Conservation (phyloP, 2,888 invertebrate species). For the Machimus rusticus region DNA sequence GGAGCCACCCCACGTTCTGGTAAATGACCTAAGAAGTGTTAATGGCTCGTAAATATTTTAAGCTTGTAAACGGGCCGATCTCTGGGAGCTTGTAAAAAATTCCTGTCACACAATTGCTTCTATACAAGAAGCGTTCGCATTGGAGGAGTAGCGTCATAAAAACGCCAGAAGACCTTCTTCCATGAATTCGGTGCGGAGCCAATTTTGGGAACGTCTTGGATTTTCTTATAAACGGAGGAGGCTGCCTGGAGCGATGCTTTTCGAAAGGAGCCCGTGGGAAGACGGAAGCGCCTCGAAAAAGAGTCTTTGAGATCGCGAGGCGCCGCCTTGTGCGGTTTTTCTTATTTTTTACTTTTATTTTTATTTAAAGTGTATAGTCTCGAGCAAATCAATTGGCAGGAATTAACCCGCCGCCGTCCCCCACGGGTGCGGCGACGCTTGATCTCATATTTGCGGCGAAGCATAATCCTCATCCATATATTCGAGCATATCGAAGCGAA, state of each 20-base stretch:
- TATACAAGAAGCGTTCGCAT: neutral
- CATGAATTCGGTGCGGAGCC: neutral
- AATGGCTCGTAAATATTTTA: slow-evolving; percentile 43
- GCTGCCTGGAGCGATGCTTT: neutral
- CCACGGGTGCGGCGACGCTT: neutral
- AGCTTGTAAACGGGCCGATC: slow-evolving; percentile 35
- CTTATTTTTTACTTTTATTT: too few relatives aligned
- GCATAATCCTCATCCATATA: slow-evolving; percentile 35
- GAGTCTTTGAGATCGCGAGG: neutral
- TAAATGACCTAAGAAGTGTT: slow-evolving; percentile 43
- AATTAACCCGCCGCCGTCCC: neutral
- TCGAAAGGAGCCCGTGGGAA: neutral
- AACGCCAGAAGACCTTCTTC: neutral
- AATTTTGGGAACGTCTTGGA: neutral
- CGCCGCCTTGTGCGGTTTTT: neutral
- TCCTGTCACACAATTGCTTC: slow-evolving; percentile 33
- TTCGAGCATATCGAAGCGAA: neutral
- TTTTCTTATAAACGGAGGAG: neutral
- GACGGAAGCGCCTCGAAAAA: neutral
- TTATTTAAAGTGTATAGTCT: neutral
- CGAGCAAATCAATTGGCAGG: slow-evolving; percentile 28
- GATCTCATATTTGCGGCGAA: slow-evolving; percentile 25
- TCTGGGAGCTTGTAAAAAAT: slow-evolving; percentile 29
- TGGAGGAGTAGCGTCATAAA: neutral
- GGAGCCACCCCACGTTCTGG: neutral